Evolutionary conservation across 2,888 invertebrate genomes (phyloP), one percentile per base, ranked within the genome.

Genomic region (Neelides folsomi): DNA sequence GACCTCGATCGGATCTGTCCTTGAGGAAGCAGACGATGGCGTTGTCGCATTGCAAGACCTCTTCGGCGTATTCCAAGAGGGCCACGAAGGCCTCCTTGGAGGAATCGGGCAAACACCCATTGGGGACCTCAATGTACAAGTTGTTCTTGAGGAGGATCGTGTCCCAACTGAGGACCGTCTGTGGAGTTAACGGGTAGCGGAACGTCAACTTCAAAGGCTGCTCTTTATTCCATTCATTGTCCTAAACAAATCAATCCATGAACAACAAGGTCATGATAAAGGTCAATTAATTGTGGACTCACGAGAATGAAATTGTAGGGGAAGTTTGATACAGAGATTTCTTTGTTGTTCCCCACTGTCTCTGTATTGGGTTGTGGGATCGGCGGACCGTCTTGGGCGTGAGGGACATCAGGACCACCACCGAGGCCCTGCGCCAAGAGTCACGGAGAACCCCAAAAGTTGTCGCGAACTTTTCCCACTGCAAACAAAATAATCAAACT

Each of bases 361-460:
- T 78, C 79, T 78, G 78, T 75, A 27, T 27, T 27, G 27, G 27
- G 27, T 27, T 27, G 27, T 76, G 74, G 75, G 71, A 68, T 67
- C 68, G 70, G 70, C 64, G 67, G 67, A 66, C 77, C 78, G 70
- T 77, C 75, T 78, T 80, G 80, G 79, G 81, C 81, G 79, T 82
- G 86, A 86, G 92, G 90, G 81, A 82, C 93, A 93, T 94, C 94
- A 95, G 93, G 93, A 94, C 86, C 92, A 93, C 88, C 87, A 93
- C 93, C 86, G 93, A 92, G 93, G 93, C 92, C 92, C 92, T 80
- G 88, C 85, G 75, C 90, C 92, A 85, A 93, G 86, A 84, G 89
- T 76, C 74, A 79, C 77, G 73, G 73, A 75, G 67, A 54, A 27
- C 3, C 27, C 27, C 27, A 27, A 27, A 27, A 27, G 27, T 27